Base-by-base conservation (phyloP, 1,140 invertebrate species). In the Ostrea denselamellosa region DNA sequence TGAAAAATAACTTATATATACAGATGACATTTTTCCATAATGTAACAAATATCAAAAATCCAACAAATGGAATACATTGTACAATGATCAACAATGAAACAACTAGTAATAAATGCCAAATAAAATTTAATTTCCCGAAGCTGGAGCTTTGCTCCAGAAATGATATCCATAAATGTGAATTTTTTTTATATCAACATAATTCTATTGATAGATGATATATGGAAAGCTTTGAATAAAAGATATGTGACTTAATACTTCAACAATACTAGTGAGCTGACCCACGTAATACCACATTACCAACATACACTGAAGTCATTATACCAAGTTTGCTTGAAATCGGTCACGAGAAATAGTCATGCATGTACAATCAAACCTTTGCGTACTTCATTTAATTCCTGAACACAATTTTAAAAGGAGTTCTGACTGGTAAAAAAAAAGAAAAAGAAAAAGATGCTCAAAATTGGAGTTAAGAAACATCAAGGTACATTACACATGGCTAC, bases 1-100 rank as follows among this genome's bases (percentile, higher is more conserved):
- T 77, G 68, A 77, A 77, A 77, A 77, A 77, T 77, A 77, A 77
- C 28, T 77, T 77, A 77, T 77, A 77, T 77, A 25, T 77, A 77
- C 68, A 77, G 28, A 77, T 77, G 68, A 77, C 68, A 77, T 5
- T 14, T 77, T 77, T 44, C 56, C 56, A 62, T 19, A n/a, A 77
- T 28, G 68, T 77, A 77, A 77, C 68, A 77, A 77, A 34, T 22
- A 77, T 77, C 68, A 77, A 77, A 77, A 77, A 14, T 77, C 58
- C 68, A 77, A 77, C 68, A 77, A 25, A 77, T 77, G 68, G 68
- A 77, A 34, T 44, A 77, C 68, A 77, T 25, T 34, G 12, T 77
- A 77, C 22, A 77, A 77, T 77, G 28, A 28, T 77, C 22, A 77
- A 77, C 68, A 77, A 25, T 19, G 12, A n/a, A 28, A 77, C 25